Percentiles rank a stretch among this genome's conserved stretches.
phyloP scores from a whole-genome alignment of 92 coral and sea anemone genomes.

The Porites lobata region DNA sequence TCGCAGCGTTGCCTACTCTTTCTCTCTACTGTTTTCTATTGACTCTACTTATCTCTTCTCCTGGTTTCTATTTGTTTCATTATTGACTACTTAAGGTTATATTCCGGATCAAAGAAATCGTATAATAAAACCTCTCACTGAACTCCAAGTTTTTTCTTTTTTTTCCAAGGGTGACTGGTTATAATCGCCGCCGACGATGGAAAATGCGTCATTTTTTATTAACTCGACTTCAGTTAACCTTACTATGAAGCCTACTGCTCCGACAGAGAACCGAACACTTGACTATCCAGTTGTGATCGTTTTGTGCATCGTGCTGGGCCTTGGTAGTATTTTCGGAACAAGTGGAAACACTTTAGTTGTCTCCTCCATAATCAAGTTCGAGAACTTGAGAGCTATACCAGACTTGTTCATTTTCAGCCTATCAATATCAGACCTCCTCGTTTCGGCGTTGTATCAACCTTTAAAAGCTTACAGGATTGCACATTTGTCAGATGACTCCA shows the following conservation, averaged over 20 bases:
- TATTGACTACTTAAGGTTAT: neutral
- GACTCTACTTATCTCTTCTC: too few relatives aligned
- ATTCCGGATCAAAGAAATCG: neutral
- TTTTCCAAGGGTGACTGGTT: neutral
- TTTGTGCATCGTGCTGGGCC: constrained; percentile 26
- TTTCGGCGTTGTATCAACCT: constrained; percentile 58
- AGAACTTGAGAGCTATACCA: constrained; percentile 63
- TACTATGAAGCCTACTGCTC: neutral
- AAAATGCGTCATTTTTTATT: neutral
- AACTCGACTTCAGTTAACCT: neutral
- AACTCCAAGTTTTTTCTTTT: neutral
- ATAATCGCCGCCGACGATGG: neutral
- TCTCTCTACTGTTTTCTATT: too few relatives aligned
- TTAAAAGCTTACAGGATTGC: constrained; percentile 41
- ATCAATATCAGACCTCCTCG: constrained; percentile 70
- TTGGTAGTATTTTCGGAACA: constrained; percentile 58
- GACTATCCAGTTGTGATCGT: constrained; percentile 13
- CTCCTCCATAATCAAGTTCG: constrained; percentile 51
- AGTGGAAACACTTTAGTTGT: constrained; percentile 60
- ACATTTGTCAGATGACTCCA: neutral
- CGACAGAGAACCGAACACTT: neutral
- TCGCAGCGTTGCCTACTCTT: too few relatives aligned
- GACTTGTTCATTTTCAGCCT: constrained; percentile 82
- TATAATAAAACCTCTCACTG: neutral
- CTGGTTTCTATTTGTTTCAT: too few relatives aligned